Evolutionary conservation across 1,140 invertebrate genomes (phyloP), one percentile per base, ranked within the genome.

Genomic region (Ostrea edulis): DNA sequence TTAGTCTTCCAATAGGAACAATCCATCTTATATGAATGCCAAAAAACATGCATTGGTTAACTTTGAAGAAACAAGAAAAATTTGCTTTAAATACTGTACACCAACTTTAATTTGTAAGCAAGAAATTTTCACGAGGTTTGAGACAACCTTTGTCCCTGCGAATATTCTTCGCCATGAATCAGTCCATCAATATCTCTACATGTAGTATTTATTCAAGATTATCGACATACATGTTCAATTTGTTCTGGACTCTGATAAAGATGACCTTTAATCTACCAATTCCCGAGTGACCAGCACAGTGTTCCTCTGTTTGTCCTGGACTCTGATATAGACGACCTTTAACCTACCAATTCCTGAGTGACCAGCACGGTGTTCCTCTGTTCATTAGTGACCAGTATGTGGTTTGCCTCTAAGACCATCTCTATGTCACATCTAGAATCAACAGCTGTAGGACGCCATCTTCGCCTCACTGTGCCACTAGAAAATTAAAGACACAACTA

Each of bases 391-490:
- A 96, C 95, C 90, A 95, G 96, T 25, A 98, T 92, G 93, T 97
- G 96, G 94, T 97, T 97, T 8, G 97, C 97, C 93, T 96, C 96
- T 51, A 98, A 92, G 0, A 97, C 96, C 25, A 97, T 90, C 93
- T 97, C 97, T 82, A 97, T 96, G 92, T 97, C 96, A 84, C 96
- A 96, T 90, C 96, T 96, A 90, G 95, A 95, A 54, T 96, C 97
- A 17, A 93, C 93, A 12, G 91, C 91, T 51, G 96, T 93, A 11
- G 96, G 96, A 58, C 96, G 95, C 97, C 97, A 98, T 87, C 97
- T 95, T 88, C 97, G 95, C 91, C 97, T 96, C 1, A 98, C 96
- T 91, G 96, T 96, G 2, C 97, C 98, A 96, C 97, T 98, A 91
- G 25, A 93, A 93, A 91, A 44, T 44, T 5, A 1, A 44, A 44